Percentiles rank a stretch among this genome's conserved stretches.
These are phyloP conservation scores for Mionectes olivaceus DNA, from an alignment of 2,797 vertebrate species.

Conservation along the genomic window DNA sequence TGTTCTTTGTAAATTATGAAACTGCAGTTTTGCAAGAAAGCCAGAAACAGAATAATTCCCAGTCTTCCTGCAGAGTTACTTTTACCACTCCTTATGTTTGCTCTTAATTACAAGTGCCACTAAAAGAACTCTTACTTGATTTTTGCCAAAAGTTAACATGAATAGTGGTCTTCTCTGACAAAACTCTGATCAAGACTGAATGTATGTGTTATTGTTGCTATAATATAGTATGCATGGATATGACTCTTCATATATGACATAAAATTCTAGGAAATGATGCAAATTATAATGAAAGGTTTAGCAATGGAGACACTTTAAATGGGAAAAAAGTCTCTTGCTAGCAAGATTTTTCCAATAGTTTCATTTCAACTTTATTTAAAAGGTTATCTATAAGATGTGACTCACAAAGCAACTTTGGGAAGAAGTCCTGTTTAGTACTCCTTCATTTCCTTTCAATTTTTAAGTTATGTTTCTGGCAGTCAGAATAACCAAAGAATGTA, in stretches of 20 bases:
- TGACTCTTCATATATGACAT: not conserved
- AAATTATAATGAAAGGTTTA: not conserved
- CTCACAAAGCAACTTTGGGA: not conserved
- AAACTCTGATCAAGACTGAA: not conserved
- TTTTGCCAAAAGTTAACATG: not conserved
- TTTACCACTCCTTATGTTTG: not conserved
- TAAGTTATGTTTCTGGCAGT: not conserved
- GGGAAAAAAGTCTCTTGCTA: not conserved
- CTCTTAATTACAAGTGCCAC: not conserved
- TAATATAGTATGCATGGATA: not conserved
- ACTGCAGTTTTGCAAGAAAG: not conserved
- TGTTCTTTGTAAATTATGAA: not conserved
- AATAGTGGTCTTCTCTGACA: not conserved
- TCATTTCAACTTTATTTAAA: not conserved
- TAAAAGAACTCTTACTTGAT: not conserved
- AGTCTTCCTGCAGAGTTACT: not conserved
- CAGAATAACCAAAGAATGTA: not conserved
- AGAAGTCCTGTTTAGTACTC: not conserved
- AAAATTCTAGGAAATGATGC: not conserved
- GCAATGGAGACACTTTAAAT: not conserved
- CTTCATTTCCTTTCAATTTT: not conserved
- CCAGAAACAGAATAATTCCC: not conserved
- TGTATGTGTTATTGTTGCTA: not conserved
- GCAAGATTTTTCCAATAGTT: not conserved
- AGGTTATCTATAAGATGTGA: not conserved